These are phyloP conservation scores for Cydia fagiglandana DNA, from an alignment of 1,140 invertebrate genomes.

Conservation along the genomic window DNA sequence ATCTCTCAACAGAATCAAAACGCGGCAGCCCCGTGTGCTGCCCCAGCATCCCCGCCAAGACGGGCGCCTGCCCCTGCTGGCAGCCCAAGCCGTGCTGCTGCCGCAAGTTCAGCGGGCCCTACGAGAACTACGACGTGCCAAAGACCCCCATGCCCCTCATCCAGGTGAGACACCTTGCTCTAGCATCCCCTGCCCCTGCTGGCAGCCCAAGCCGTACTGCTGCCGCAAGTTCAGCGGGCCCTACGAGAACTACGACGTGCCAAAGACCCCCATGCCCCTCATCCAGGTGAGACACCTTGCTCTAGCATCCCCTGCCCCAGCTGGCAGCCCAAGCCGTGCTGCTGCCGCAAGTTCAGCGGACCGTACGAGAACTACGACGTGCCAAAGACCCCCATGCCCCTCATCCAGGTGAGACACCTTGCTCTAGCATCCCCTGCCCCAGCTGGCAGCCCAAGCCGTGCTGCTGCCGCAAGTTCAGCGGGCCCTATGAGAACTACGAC, in stretches of 20 bases:
- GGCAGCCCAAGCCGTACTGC: constrained; percentile 65
- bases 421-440: constrained; percentile 58
- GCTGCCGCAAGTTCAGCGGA: constrained; percentile 73
- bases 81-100: constrained; percentile 66
- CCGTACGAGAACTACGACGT: constrained; percentile 89
- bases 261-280: constrained; percentile 82
- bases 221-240: constrained; percentile 77
- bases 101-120: constrained; percentile 79
- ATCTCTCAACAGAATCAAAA: constrained; percentile 51
- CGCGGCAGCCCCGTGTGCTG: constrained; percentile 66
- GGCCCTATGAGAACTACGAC: constrained; percentile 88
- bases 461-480: constrained; percentile 71
- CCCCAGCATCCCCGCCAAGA: constrained; percentile 67
- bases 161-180: constrained; percentile 62
- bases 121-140: constrained; percentile 89
- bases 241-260: constrained; percentile 89
- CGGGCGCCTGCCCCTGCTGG: constrained; percentile 65
- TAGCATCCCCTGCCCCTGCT: constrained; percentile 66
- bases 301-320: constrained; percentile 69
- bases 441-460: constrained; percentile 67
- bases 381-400: constrained; percentile 83
- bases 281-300: constrained; percentile 66
- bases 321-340: constrained; percentile 66
- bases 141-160: constrained; percentile 82
- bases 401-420: constrained; percentile 73